These are phyloP conservation scores for Trichonephila clavata DNA, from an alignment of 1,140 invertebrate species.

Conservation along the genomic window DNA sequence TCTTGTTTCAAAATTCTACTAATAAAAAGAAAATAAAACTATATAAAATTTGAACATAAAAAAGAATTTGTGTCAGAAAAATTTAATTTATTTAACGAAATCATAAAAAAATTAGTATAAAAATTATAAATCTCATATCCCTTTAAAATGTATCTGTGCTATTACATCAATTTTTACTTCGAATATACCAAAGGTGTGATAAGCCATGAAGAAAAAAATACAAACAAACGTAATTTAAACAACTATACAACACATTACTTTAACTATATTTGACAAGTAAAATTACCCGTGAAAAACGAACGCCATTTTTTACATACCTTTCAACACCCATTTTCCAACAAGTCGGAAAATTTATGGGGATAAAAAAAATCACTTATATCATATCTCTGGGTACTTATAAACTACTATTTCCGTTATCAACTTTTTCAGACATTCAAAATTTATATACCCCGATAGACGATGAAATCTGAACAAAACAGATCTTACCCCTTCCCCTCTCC, in stretches of 20 bases:
- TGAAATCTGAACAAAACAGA: slow-evolving; percentile 55
- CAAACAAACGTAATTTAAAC: too few species aligned
- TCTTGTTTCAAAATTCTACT: too few species aligned
- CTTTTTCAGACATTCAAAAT: slow-evolving; percentile 42
- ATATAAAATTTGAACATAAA: too few species aligned
- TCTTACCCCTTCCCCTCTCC: neutral
- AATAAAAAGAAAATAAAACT: too few species aligned
- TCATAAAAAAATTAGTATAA: too few species aligned
- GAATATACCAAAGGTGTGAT: too few species aligned
- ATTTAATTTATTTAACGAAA: too few species aligned
- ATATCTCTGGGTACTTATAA: slow-evolving; percentile 23
- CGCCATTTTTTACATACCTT: neutral
- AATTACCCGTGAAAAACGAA: neutral
- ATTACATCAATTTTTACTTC: too few species aligned
- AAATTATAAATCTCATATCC: too few species aligned
- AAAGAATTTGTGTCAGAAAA: too few species aligned
- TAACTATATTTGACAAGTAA: neutral
- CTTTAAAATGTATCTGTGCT: too few species aligned
- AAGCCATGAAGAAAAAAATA: too few species aligned
- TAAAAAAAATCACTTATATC: slow-evolving; percentile 4
- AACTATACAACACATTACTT: neutral
- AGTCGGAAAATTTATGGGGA: neutral
- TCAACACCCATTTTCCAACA: neutral
- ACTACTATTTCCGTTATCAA: slow-evolving; percentile 40
- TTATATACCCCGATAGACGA: slow-evolving; percentile 50